Percentiles rank a stretch among this genome's conserved stretches.
Evolutionary conservation across 2,888 invertebrate genomes (phyloP).

Genomic region (Hirtodrosophila cameraria): DNA sequence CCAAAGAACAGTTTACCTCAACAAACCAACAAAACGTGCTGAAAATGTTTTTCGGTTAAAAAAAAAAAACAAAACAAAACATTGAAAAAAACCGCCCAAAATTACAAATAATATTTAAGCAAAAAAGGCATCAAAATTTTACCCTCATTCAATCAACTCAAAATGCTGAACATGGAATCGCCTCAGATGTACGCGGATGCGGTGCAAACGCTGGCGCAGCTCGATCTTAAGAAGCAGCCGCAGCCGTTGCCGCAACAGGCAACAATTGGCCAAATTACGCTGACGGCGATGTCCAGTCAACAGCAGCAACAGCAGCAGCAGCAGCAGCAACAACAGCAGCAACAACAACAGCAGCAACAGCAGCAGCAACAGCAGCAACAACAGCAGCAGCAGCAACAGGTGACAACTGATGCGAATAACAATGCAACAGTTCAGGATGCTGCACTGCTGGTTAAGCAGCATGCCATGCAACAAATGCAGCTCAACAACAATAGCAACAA

Average conservation of each 20-base stretch:
- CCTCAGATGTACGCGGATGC: slow-evolving; percentile 85
- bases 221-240: slow-evolving; percentile 84
- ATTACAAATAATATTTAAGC: neutral
- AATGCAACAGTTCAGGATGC: slow-evolving; percentile 72
- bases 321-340: slow-evolving; percentile 58
- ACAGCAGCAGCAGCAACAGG: slow-evolving; percentile 62
- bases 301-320: slow-evolving; percentile 73
- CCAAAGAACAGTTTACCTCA: slow-evolving; percentile 67
- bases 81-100: slow-evolving; percentile 3
- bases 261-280: slow-evolving; percentile 82
- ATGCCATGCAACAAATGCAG: slow-evolving; percentile 84
- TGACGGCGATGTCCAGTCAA: slow-evolving; percentile 82
- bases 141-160: slow-evolving; percentile 81
- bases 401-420: slow-evolving; percentile 67
- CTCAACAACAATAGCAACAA: slow-evolving; percentile 81
- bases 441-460: slow-evolving; percentile 83
- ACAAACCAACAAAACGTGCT: neutral
- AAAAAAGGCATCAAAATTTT: slow-evolving; percentile 80
- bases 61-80: slow-evolving; percentile 4
- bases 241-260: slow-evolving; percentile 83
- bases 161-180: slow-evolving; percentile 84
- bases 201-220: slow-evolving; percentile 84
- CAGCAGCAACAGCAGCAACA: slow-evolving; percentile 43
- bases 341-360: slow-evolving; percentile 64
- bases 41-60: slow-evolving; percentile 32